These are phyloP conservation scores for Bombus polaris DNA, from an alignment of 1,140 invertebrate species.

Conservation along the genomic window DNA sequence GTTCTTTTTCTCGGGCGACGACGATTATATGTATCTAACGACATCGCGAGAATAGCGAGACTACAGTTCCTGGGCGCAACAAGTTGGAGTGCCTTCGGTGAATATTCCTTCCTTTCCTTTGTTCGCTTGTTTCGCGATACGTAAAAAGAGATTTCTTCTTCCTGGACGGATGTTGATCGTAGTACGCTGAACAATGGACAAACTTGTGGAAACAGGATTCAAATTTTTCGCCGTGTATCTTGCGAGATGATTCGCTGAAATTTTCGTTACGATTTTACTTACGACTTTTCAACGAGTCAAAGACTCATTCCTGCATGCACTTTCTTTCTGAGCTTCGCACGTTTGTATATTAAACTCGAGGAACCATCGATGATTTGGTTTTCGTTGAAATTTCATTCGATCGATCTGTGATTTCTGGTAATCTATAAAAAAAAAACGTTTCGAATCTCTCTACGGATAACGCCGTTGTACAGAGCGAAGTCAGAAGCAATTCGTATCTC, in stretches of 20 bases:
- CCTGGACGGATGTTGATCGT: background rate
- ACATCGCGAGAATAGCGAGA: background rate
- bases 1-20: constrained; percentile 1
- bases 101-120: constrained; percentile 20
- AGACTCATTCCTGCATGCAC: no score
- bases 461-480: background rate
- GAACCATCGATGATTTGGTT: background rate
- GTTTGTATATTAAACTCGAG: background rate
- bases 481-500: background rate
- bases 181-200: background rate
- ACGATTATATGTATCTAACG: background rate
- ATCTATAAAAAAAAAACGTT: no score
- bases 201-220: background rate
- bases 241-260: no score
- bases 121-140: background rate
- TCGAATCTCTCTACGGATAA: background rate
- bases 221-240: background rate
- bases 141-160: background rate
- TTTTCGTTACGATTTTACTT: no score
- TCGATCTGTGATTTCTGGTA: background rate
- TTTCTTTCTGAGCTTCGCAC: no score
- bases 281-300: no score
- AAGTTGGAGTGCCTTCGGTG: constrained; percentile 33
- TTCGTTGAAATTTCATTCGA: background rate
- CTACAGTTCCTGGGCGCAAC: constrained; percentile 26